A percentile compares a stretch with the other conserved stretches of the same genome.
Conservation (phyloP, 2,888 invertebrate species). For the Microchrysa polita region DNA sequence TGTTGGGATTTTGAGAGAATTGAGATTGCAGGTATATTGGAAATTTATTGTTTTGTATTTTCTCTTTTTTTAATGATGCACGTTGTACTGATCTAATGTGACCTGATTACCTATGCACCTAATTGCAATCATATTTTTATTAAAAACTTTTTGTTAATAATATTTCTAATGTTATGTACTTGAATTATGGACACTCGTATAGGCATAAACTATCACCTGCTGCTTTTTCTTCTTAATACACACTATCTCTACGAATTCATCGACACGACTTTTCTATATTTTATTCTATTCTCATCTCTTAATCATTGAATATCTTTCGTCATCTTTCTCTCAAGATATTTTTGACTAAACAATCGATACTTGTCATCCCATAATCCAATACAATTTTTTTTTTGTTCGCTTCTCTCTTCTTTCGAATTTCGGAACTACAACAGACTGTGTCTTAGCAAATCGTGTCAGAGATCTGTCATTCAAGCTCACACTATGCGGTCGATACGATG, state of each 20-base stretch:
- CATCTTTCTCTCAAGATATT: slow-evolving; percentile 3
- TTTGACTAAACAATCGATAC: slow-evolving; percentile 22
- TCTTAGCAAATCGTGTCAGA: slow-evolving; percentile 32
- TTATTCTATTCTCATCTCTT: neutral
- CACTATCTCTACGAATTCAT: neutral
- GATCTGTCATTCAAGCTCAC: slow-evolving; percentile 33
- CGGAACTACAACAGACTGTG: slow-evolving; percentile 38
- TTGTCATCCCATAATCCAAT: slow-evolving; percentile 22
- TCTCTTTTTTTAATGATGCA: too few relatives aligned
- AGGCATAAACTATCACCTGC: neutral
- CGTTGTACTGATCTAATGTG: too few relatives aligned
- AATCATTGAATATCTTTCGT: neutral
- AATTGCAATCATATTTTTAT: too few relatives aligned
- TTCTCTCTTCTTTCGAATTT: neutral
- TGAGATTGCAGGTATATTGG: too few relatives aligned
- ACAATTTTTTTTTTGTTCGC: too few relatives aligned
- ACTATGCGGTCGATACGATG: slow-evolving; percentile 21
- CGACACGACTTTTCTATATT: neutral
- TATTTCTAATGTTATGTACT: neutral
- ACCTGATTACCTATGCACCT: too few relatives aligned
- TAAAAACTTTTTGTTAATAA: neutral
- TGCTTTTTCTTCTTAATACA: neutral
- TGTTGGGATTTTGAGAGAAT: neutral
- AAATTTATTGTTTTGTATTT: too few relatives aligned
- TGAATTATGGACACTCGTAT: neutral